Conservation (phyloP, 1,140 invertebrate species). For the Leptestheria dahalacensis region DNA sequence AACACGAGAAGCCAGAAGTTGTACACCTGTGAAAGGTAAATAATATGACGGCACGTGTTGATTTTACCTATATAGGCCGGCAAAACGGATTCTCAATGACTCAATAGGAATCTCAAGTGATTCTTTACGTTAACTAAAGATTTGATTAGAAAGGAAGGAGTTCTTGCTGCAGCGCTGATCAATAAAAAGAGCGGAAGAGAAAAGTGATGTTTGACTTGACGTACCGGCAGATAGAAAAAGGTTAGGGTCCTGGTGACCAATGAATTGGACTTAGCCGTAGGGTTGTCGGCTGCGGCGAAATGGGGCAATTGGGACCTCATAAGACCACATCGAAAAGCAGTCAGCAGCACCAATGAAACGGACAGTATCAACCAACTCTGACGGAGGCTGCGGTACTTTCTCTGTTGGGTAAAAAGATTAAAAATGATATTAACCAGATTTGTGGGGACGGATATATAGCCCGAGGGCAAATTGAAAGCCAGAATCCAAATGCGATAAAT, state of each 20-base stretch:
- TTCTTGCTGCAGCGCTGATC: no score
- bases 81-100: no score
- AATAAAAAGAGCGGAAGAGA: no score
- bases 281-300: constrained; percentile 80
- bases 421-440: no score
- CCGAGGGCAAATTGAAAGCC: no score
- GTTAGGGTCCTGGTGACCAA: constrained; percentile 51
- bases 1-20: constrained; percentile 67
- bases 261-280: constrained; percentile 55
- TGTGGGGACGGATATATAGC: no score
- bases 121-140: no score
- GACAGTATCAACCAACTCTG: constrained; percentile 41
- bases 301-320: constrained; percentile 47
- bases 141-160: no score
- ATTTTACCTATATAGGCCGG: no score
- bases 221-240: constrained; percentile 63
- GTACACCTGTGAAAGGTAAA: constrained; percentile 33
- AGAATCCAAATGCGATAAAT: no score
- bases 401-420: not conserved
- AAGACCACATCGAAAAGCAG: constrained; percentile 43
- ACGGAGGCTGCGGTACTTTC: constrained; percentile 31
- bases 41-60: no score
- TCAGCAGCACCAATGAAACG: constrained; percentile 35
- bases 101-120: no score
- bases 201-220: not conserved